A percentile compares a stretch with the other conserved stretches of the same genome.
Evolutionary conservation across 2,888 invertebrate species (phyloP).

Genomic region (Chloroclystis v-ata): DNA sequence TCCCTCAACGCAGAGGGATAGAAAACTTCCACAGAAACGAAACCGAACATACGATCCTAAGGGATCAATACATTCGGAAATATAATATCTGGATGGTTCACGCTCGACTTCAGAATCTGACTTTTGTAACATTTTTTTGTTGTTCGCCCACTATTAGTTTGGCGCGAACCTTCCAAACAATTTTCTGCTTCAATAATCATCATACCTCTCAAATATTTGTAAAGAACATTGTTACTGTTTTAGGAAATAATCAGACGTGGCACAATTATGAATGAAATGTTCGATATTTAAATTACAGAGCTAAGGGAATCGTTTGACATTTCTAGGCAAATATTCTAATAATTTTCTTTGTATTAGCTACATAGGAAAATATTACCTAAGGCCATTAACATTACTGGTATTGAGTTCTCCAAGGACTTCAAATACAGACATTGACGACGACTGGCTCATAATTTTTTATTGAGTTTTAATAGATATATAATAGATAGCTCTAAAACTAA

Average conservation of each 20-base stretch:
- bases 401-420: background rate
- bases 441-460: background rate
- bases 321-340: slow-evolving; percentile 14
- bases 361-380: background rate
- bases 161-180: slow-evolving; percentile 29
- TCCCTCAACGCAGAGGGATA: slow-evolving; percentile 76
- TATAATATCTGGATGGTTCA: slow-evolving; percentile 70
- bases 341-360: background rate
- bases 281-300: slow-evolving; percentile 12
- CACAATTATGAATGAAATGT: slow-evolving; percentile 12
- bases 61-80: slow-evolving; percentile 75
- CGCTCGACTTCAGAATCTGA: slow-evolving; percentile 51
- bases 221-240: no score
- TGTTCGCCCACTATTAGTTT: slow-evolving; percentile 49
- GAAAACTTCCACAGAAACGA: slow-evolving; percentile 73
- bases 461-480: no score
- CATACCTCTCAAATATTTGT: slow-evolving; percentile 17
- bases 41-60: slow-evolving; percentile 68
- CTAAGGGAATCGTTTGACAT: slow-evolving; percentile 17
- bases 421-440: background rate
- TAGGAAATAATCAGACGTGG: background rate
- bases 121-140: slow-evolving; percentile 45
- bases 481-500: no score
- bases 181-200: slow-evolving; percentile 29
- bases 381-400: background rate